Conservation (phyloP, 2,888 invertebrate species). For the Ectobius pallidus region DNA sequence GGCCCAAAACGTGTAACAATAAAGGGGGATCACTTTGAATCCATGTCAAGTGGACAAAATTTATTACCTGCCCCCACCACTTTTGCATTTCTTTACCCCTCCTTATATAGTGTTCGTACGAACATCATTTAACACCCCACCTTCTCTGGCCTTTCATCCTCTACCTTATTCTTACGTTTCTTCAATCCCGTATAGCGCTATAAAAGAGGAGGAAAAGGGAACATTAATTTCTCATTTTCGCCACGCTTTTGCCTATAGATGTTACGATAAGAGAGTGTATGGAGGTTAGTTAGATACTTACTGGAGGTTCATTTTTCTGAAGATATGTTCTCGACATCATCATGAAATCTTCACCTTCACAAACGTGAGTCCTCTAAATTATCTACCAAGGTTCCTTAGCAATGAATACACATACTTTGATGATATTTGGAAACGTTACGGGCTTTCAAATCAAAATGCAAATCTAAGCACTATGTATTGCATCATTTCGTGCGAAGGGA, state of each 20-base stretch:
- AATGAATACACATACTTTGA: background rate
- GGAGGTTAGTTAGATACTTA: background rate
- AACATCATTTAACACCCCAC: background rate
- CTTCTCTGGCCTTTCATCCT: constrained; percentile 8
- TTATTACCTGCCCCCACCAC: constrained; percentile 54
- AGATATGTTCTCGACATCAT: background rate
- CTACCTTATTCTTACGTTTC: constrained; percentile 13
- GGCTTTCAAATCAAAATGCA: background rate
- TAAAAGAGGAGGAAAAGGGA: constrained; percentile 21
- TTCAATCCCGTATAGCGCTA: background rate
- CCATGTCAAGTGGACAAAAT: constrained; percentile 61
- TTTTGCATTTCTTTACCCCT: constrained; percentile 32
- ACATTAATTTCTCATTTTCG: constrained; percentile 46
- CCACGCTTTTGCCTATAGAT: constrained; percentile 26
- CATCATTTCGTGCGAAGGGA: no score
- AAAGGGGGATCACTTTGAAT: constrained; percentile 61
- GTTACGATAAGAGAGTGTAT: background rate
- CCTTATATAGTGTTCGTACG: constrained; percentile 1
- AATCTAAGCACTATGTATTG: background rate
- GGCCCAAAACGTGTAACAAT: constrained; percentile 51
- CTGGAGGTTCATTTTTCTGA: background rate
- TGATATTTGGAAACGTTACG: background rate
- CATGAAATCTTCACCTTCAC: background rate
- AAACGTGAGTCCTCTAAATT: background rate
- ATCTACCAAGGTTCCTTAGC: background rate